Evolutionary conservation across 2,113 vertebrate genomes (phyloP).

Genomic region (Stercorarius parasiticus): DNA sequence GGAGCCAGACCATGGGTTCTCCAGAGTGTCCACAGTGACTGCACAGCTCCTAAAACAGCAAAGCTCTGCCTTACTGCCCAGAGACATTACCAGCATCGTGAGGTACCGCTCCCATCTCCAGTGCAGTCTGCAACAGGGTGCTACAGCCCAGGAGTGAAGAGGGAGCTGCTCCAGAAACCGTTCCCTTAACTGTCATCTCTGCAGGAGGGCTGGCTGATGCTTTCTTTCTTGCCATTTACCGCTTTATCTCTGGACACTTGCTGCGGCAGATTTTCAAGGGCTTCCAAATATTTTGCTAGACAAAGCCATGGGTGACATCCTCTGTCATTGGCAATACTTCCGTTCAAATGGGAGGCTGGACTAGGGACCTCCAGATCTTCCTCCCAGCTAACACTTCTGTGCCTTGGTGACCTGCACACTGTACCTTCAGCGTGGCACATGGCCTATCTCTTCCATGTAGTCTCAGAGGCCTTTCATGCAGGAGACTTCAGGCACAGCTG

Average conservation of each 20-base stretch:
- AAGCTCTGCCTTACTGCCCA: neutral
- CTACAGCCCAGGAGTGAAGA: neutral
- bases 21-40: neutral
- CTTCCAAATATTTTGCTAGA: neutral
- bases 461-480: neutral
- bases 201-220: neutral
- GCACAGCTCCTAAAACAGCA: neutral
- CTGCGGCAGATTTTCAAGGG: neutral
- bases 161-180: neutral
- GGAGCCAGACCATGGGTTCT: neutral
- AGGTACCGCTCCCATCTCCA: neutral
- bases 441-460: neutral
- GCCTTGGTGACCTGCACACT: neutral
- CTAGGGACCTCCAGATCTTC: neutral
- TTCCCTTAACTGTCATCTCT: neutral
- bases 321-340: neutral
- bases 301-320: neutral
- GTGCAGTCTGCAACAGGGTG: neutral
- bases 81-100: neutral
- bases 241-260: neutral
- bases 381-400: too few relatives aligned
- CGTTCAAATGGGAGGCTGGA: neutral
- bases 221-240: neutral
- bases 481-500: neutral
- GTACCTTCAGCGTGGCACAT: neutral